Conservation (phyloP, 2,113 vertebrate genomes). For the Lophura nycthemera region DNA sequence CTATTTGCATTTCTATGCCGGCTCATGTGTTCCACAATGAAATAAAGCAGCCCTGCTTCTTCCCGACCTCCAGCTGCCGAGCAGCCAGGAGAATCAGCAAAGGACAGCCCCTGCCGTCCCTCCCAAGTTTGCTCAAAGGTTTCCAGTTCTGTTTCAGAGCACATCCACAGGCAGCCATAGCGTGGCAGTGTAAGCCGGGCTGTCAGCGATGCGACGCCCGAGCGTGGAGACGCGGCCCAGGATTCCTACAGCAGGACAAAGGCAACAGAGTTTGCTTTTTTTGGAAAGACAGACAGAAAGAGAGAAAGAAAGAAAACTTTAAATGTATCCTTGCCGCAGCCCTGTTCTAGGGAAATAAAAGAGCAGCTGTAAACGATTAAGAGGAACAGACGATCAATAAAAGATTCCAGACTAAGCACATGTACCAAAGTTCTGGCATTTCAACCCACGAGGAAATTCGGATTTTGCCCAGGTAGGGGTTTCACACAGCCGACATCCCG, state of each 20-base stretch:
- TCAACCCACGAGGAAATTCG: background rate
- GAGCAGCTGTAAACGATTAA: background rate
- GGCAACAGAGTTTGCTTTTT: too few species aligned
- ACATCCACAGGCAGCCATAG: background rate
- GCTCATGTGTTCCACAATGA: background rate
- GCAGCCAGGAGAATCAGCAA: background rate
- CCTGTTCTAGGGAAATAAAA: background rate
- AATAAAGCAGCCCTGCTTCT: background rate
- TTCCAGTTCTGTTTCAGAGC: accelerated
- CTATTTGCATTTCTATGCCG: background rate
- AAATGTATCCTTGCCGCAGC: background rate
- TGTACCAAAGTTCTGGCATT: background rate
- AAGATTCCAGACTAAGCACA: background rate
- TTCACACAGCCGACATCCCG: background rate
- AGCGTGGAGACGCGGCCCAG: background rate
- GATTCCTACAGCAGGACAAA: background rate
- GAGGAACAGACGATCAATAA: background rate
- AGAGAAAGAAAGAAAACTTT: background rate
- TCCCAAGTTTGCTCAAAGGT: background rate
- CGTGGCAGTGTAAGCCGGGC: background rate
- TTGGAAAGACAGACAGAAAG: too few species aligned
- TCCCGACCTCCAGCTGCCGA: background rate
- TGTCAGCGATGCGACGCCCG: background rate
- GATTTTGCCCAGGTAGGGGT: background rate
- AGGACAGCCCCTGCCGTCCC: background rate